Percentiles rank a stretch among this genome's conserved stretches.
Evolutionary conservation across 2,113 vertebrate genomes (phyloP).

Genomic region (Australoheros scitulus): DNA sequence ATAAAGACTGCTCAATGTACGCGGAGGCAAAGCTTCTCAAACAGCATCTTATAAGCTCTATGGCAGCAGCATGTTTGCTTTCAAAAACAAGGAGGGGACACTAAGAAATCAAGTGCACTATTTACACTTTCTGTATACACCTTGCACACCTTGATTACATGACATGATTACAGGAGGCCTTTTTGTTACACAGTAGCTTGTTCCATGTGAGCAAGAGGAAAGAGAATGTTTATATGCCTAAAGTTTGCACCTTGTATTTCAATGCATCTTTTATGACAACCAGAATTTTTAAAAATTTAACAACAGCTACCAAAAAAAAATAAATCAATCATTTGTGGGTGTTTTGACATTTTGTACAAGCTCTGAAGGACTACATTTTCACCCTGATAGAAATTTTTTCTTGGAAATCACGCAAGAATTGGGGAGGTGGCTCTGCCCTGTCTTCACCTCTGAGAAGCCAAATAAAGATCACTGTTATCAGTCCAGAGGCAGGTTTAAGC

Average conservation of each 20-base stretch:
- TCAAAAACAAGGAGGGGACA: neutral
- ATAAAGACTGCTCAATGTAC: neutral
- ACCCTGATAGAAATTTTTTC: slow-evolving; percentile 25
- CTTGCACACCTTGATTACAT: slow-evolving; percentile 8
- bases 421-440: slow-evolving; percentile 1
- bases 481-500: slow-evolving; percentile 59
- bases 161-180: neutral
- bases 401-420: neutral
- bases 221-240: too few relatives aligned
- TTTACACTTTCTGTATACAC: neutral
- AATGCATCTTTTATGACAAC: neutral
- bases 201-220: neutral
- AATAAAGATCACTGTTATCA: slow-evolving; percentile 67
- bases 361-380: slow-evolving; percentile 31
- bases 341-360: slow-evolving; percentile 40
- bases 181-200: neutral
- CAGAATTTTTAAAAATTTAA: neutral
- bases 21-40: neutral
- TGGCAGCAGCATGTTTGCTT: neutral
- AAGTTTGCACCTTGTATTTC: neutral
- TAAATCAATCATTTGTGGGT: slow-evolving; percentile 10
- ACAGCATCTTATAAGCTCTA: neutral
- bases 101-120: slow-evolving; percentile 1
- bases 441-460: slow-evolving; percentile 38
- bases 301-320: neutral